Evolutionary conservation across 2,888 invertebrate genomes (phyloP).

Genomic region (Agrilus biguttatus): DNA sequence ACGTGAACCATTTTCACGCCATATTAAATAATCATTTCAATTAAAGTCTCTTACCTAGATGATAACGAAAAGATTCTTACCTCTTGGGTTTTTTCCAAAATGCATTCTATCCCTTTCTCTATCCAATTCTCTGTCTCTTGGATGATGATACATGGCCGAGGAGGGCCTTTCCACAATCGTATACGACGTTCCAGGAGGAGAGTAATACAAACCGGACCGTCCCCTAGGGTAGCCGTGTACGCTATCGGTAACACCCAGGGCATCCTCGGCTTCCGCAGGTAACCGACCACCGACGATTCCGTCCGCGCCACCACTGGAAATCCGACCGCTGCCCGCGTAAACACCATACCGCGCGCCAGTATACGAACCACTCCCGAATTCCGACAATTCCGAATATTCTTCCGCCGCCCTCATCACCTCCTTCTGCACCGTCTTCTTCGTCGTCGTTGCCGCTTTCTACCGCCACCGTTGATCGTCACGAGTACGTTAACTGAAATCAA

Average conservation of each 20-base stretch:
- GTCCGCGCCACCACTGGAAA: slow-evolving; percentile 12
- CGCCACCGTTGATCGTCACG: slow-evolving; percentile 26
- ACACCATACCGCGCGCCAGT: slow-evolving; percentile 16
- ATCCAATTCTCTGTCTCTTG: slow-evolving; percentile 9
- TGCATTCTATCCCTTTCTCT: slow-evolving; percentile 20
- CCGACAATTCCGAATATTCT: slow-evolving; percentile 32
- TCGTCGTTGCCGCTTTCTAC: slow-evolving; percentile 20
- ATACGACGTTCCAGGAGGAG: slow-evolving; percentile 78
- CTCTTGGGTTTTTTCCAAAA: slow-evolving; percentile 31
- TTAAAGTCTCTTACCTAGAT: too few relatives aligned
- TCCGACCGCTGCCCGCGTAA: slow-evolving; percentile 7
- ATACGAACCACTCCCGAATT: slow-evolving; percentile 28
- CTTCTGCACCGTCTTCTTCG: slow-evolving; percentile 25
- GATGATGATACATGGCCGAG: slow-evolving; percentile 45
- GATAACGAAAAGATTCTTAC: slow-evolving; percentile 11
- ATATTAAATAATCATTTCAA: too few relatives aligned
- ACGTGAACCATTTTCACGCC: too few relatives aligned
- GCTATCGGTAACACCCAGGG: slow-evolving; percentile 37
- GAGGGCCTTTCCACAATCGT: slow-evolving; percentile 74
- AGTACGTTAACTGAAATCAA: slow-evolving; percentile 23
- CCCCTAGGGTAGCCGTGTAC: slow-evolving; percentile 31
- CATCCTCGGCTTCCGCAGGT: slow-evolving; percentile 43
- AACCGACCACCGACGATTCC: slow-evolving; percentile 22
- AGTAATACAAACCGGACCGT: slow-evolving; percentile 65
- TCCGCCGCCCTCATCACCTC: slow-evolving; percentile 27